Evolutionary conservation across 2,888 invertebrate genomes (phyloP).

Genomic region (Pediacus dermestoides): DNA sequence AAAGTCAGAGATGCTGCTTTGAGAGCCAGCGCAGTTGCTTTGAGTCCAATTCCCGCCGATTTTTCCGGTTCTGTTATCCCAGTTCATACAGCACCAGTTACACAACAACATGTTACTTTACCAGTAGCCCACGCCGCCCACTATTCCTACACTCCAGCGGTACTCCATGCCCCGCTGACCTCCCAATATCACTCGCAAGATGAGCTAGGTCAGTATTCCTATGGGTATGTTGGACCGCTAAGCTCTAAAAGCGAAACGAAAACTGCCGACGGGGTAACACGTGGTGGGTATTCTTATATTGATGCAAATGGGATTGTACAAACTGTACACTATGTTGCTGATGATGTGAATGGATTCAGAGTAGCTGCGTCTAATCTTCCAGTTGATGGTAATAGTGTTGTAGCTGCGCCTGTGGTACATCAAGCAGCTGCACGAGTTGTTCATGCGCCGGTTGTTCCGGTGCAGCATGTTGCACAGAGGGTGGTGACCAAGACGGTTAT

Average conservation of each 20-base stretch:
- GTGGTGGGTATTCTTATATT: constrained; percentile 66
- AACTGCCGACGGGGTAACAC: constrained; percentile 59
- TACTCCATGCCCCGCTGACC: constrained; percentile 10
- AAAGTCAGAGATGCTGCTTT: constrained; percentile 37
- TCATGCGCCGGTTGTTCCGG: not conserved
- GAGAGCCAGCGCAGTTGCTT: constrained; percentile 18
- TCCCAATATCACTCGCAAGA: constrained; percentile 54
- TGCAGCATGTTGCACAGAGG: constrained; percentile 4
- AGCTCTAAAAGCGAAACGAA: constrained; percentile 63
- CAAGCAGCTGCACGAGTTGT: not conserved
- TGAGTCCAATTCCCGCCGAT: constrained; percentile 33
- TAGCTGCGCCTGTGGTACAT: not conserved
- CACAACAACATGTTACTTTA: constrained; percentile 9
- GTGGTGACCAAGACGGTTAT: constrained; percentile 15
- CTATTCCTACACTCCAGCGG: constrained; percentile 29
- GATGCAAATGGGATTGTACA: constrained; percentile 64
- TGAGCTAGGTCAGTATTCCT: constrained; percentile 54
- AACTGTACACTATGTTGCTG: constrained; percentile 62
- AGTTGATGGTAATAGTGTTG: constrained; percentile 25
- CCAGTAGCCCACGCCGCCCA: constrained; percentile 30
- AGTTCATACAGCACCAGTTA: constrained; percentile 22
- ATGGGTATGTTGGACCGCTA: constrained; percentile 62
- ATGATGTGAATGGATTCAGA: constrained; percentile 61
- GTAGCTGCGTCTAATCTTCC: constrained; percentile 64
- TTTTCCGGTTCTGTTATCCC: constrained; percentile 35